A percentile compares a stretch with the other conserved stretches of the same genome.
phyloP scores from a whole-genome alignment of 2,888 invertebrate species.

The Drosophila percnosoma region DNA sequence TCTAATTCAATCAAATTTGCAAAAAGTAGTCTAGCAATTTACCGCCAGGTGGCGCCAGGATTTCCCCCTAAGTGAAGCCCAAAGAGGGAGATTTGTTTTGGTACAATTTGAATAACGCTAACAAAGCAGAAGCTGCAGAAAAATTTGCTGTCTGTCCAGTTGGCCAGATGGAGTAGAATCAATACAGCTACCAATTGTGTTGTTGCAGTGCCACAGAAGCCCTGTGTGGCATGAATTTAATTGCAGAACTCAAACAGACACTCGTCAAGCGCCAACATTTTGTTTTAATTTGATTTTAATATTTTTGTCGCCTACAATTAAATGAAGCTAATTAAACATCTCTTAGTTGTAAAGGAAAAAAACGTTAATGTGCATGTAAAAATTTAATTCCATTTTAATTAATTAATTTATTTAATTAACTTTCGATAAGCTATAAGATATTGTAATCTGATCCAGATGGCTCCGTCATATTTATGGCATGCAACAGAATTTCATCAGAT shows the following conservation, averaged over 20 bases:
- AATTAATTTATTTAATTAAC: background rate
- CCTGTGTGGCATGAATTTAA: slow-evolving; percentile 30
- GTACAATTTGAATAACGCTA: slow-evolving; percentile 38
- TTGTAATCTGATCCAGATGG: too few relatives aligned
- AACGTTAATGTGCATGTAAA: background rate
- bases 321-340: background rate
- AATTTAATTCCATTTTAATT: background rate
- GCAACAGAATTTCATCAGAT: background rate
- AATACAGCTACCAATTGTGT: slow-evolving; percentile 37
- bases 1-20: background rate
- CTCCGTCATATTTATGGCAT: background rate
- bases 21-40: slow-evolving; percentile 45
- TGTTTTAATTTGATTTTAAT: background rate
- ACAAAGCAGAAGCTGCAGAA: slow-evolving; percentile 9
- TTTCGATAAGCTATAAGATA: too few relatives aligned
- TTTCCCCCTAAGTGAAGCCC: slow-evolving; percentile 39
- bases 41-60: slow-evolving; percentile 45
- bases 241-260: background rate
- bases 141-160: slow-evolving; percentile 50
- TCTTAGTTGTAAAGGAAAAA: background rate
- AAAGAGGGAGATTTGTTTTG: slow-evolving; percentile 47
- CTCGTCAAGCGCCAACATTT: background rate
- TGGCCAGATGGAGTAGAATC: slow-evolving; percentile 52
- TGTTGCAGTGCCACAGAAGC: slow-evolving; percentile 11
- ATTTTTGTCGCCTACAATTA: background rate